Conservation (phyloP, 2,113 vertebrate species). For the Oncorhynchus kisutch region DNA sequence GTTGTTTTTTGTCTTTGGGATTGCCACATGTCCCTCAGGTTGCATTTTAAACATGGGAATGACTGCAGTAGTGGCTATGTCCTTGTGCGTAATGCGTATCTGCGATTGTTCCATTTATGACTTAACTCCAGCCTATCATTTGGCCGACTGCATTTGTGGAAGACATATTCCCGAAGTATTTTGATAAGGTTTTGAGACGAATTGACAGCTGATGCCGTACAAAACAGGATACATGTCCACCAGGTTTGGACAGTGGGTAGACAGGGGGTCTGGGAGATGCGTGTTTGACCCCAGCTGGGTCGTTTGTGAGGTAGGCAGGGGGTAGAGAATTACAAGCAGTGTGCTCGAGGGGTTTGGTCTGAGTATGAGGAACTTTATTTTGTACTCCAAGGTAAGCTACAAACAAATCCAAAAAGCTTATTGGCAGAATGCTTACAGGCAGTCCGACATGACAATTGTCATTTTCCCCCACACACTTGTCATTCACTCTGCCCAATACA, state of each 20-base stretch:
- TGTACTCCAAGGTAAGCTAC: conserved; percentile 89
- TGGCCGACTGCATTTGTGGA: neutral
- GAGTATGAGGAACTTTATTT: conserved; percentile 85
- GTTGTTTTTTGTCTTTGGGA: neutral
- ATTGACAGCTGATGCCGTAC: neutral
- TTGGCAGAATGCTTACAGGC: conserved; percentile 82
- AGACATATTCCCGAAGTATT: neutral
- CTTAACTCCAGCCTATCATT: neutral
- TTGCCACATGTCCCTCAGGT: neutral
- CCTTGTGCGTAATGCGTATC: neutral
- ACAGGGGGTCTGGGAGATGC: conserved; percentile 7
- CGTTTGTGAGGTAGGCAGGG: neutral
- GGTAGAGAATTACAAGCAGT: conserved; percentile 10
- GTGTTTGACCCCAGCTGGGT: conserved; percentile 11
- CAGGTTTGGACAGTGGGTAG: neutral
- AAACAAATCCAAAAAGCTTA: conserved; percentile 96
- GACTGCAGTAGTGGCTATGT: neutral
- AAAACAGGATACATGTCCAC: neutral
- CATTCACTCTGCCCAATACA: conserved; percentile 79
- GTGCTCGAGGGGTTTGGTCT: conserved; percentile 37
- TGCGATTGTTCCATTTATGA: neutral
- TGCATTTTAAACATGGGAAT: too few species aligned
- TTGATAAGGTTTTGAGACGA: neutral
- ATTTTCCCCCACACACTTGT: conserved; percentile 74
- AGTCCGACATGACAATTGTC: conserved; percentile 80